These are phyloP conservation scores for Diprion similis DNA, from an alignment of 1,140 invertebrate species.

Conservation along the genomic window DNA sequence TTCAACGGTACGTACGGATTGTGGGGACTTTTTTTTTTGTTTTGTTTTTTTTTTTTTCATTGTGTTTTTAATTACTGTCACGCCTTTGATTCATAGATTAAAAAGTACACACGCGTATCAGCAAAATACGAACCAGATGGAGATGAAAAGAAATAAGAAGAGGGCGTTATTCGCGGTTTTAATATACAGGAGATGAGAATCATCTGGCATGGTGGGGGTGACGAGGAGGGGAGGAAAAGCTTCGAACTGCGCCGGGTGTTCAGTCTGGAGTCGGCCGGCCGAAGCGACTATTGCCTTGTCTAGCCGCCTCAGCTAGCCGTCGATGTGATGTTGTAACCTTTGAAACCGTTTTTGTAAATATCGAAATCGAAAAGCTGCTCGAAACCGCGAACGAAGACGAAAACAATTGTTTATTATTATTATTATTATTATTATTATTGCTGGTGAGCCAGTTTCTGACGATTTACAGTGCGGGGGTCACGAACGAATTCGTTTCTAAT, in stretches of 20 bases:
- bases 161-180: background rate
- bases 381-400: background rate
- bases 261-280: background rate
- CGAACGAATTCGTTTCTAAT: no score
- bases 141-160: background rate
- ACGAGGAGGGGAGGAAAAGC: background rate
- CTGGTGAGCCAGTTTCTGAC: no score
- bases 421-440: no score
- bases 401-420: no score
- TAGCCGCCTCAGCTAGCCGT: background rate
- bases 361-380: background rate
- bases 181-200: background rate
- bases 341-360: background rate
- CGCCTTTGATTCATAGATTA: no score
- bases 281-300: constrained; percentile 1
- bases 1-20: no score
- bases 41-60: no score
- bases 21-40: no score
- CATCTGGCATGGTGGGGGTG: background rate
- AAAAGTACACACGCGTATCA: no score
- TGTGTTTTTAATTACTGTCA: no score
- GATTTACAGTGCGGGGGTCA: no score
- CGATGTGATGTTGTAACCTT: background rate
- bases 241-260: background rate
- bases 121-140: no score